Conservation (phyloP, 2,113 vertebrate species). For the Lycaon pictus region DNA sequence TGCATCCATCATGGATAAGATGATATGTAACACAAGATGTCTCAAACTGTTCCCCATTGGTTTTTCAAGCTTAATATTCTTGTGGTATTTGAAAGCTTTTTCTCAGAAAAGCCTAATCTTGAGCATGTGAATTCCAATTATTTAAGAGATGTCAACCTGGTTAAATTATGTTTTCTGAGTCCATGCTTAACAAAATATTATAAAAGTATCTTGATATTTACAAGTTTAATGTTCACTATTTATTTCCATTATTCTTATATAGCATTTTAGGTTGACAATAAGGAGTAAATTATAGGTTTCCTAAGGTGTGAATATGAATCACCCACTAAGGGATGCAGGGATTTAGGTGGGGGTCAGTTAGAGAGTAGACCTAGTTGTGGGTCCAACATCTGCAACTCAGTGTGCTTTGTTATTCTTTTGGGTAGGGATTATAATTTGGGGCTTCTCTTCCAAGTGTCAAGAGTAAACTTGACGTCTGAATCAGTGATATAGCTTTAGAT, state of each 20-base stretch:
- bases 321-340: neutral
- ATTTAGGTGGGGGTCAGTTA: neutral
- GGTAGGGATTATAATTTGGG: neutral
- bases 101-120: neutral
- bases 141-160: neutral
- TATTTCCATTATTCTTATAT: neutral
- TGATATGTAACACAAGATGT: neutral
- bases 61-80: neutral
- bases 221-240: neutral
- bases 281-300: neutral
- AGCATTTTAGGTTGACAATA: neutral
- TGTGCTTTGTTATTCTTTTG: neutral
- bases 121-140: neutral
- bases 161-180: slow-evolving; percentile 4
- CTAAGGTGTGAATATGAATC: neutral
- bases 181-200: neutral
- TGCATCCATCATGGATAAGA: neutral
- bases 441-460: neutral
- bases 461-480: neutral
- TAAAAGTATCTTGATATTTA: neutral
- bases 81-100: neutral
- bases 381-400: neutral
- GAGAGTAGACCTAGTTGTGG: neutral
- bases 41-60: neutral
- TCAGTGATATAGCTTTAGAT: neutral